Base-by-base conservation (phyloP, 2,888 invertebrate genomes). In the Melanchra persicariae region DNA sequence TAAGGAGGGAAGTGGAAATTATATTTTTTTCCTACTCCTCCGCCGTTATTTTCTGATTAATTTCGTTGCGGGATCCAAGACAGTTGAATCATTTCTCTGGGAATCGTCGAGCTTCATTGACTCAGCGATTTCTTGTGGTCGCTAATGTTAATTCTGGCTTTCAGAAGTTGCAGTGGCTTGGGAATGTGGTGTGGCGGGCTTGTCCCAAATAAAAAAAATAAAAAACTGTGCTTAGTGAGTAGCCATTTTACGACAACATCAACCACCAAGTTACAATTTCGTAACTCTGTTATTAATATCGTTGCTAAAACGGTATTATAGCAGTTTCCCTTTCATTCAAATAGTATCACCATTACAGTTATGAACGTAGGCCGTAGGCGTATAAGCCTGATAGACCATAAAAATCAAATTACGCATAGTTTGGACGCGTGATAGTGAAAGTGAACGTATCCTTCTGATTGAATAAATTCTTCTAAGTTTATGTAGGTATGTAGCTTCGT, bases 251-350 rank as follows among this genome's bases (percentile, higher is more conserved):
- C n/a, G n/a, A 43, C 2, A 45, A 70, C 15, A 34, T 9, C 7
- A 37, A 17, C n/a, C 12, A 40, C 2, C 2, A 40, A 67, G 8
- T 12, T 34, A 40, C 2, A 5, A 49, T 71, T 34, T 30, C 40
- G 6, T 34, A 59, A 59, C 47, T 26, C 6, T 0, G 1, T 5
- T 12, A 45, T 52, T 71, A 78, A 74, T 54, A 61, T 49, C 26
- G 15, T 51, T 49, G 59, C 30, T 1, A 58, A 66, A 49, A 26
- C 47, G 7, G 40, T 12, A 59, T 17, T 63, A 54, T 15, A 22
- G 3, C 60, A 9, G 34, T 69, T 77, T 81, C 70, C 37, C 64
- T 81, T 82, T 70, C 64, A 70, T 81, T 77, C 10, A 51, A 78
- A 61, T 65, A 15, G 60, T 49, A 77, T 30, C 40, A 17, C 24